Percentiles rank a stretch among this genome's conserved stretches.
Evolutionary conservation across 2,888 invertebrate species (phyloP).

Genomic region (Falcaria lacertinaria): DNA sequence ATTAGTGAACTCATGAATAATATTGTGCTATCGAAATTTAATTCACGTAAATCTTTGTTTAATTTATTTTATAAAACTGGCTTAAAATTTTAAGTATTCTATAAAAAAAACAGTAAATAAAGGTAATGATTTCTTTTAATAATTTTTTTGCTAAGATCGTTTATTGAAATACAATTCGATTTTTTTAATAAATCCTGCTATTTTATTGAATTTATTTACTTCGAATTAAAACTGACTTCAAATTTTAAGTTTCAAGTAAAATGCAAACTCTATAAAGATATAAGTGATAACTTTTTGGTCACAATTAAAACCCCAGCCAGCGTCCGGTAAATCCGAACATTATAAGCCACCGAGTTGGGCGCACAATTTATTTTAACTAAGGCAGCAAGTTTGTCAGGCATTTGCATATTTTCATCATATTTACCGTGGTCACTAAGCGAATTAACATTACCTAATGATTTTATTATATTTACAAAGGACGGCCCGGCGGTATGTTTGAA

Average conservation of each 20-base stretch:
- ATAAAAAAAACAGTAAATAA: too few relatives aligned
- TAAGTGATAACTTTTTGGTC: conserved; percentile 9
- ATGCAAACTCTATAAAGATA: conserved; percentile 5
- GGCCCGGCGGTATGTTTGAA: conserved; percentile 31
- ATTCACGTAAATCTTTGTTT: too few relatives aligned
- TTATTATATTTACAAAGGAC: conserved; percentile 59
- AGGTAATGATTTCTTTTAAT: too few relatives aligned
- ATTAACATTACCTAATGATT: conserved; percentile 64
- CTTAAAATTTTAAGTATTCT: too few relatives aligned
- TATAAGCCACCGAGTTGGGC: conserved; percentile 20
- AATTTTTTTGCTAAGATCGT: too few relatives aligned
- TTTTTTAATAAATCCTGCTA: too few relatives aligned
- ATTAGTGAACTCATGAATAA: too few relatives aligned
- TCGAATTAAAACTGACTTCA: conserved; percentile 14
- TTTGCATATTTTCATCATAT: conserved; percentile 70
- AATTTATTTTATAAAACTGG: too few relatives aligned
- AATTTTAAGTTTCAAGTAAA: conserved; percentile 8
- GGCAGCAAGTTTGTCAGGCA: conserved; percentile 42
- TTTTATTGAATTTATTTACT: too few relatives aligned
- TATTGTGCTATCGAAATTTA: too few relatives aligned
- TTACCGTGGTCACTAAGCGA: conserved; percentile 55
- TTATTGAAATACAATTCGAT: too few relatives aligned
- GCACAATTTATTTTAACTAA: conserved; percentile 56
- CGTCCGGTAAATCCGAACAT: conserved; percentile 29
- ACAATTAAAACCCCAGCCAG: conserved; percentile 13